Conservation (phyloP, 2,888 invertebrate species). For the Xanthorhoe spadicearia region DNA sequence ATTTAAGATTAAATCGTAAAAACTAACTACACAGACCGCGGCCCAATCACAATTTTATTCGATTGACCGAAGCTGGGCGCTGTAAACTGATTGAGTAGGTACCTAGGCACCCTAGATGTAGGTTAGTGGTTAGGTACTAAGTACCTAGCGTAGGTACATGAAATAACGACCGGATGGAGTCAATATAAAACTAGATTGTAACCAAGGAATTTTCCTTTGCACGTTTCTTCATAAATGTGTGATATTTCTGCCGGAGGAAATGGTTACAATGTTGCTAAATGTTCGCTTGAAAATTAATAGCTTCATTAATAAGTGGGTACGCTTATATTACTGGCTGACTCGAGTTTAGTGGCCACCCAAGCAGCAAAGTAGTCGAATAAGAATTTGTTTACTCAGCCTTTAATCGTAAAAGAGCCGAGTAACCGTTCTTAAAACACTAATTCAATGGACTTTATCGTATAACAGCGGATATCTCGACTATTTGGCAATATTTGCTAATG, state of each 20-base stretch:
- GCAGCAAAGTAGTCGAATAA: no score
- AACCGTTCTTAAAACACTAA: no score
- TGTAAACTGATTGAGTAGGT: neutral
- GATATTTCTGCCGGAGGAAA: constrained; percentile 16
- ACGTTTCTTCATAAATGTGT: constrained; percentile 15
- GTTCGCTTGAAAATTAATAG: constrained; percentile 14
- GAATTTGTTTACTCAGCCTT: no score
- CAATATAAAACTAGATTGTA: constrained; percentile 26
- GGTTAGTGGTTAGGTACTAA: constrained; percentile 9
- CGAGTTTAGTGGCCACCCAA: neutral
- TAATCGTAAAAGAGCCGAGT: no score
- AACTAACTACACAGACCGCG: neutral
- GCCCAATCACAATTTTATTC: neutral
- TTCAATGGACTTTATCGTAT: no score
- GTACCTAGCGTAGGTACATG: constrained; percentile 4
- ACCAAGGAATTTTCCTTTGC: constrained; percentile 27
- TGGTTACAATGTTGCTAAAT: constrained; percentile 13
- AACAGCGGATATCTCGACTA: no score
- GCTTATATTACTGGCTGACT: constrained; percentile 10
- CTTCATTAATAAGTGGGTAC: constrained; percentile 10
- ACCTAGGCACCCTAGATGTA: constrained; percentile 2
- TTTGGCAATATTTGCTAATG: no score
- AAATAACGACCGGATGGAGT: constrained; percentile 28
- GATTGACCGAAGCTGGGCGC: neutral
- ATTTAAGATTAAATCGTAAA: no score